These are phyloP conservation scores for Amblyteles armatorius DNA, from an alignment of 2,888 invertebrate species.

Conservation along the genomic window DNA sequence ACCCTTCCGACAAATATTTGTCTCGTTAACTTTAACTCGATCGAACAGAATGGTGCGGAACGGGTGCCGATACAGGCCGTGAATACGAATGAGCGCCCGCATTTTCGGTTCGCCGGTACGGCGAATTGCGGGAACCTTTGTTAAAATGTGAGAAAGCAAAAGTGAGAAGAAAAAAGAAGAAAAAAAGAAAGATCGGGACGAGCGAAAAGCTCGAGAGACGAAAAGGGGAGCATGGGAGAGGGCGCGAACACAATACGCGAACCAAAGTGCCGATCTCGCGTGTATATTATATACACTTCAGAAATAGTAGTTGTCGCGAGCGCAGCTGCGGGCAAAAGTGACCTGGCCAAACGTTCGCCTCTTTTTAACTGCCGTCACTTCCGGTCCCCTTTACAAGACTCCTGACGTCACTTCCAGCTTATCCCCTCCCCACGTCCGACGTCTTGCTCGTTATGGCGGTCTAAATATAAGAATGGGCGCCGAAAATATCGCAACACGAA, in stretches of 20 bases:
- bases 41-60: neutral
- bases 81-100: neutral
- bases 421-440: conserved; percentile 11
- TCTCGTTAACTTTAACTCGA: neutral
- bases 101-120: neutral
- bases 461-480: conserved; percentile 44
- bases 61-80: neutral
- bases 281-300: conserved; percentile 55
- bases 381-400: conserved; percentile 71
- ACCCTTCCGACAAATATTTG: neutral
- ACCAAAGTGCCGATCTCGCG: conserved; percentile 18
- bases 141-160: neutral
- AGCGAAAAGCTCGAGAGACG: neutral
- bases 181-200: neutral
- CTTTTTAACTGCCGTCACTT: conserved; percentile 76
- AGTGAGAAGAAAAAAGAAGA: neutral
- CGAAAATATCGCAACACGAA: conserved; percentile 18
- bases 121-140: neutral
- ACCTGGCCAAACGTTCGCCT: conserved; percentile 56
- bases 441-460: conserved; percentile 15
- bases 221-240: neutral
- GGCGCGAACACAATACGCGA: conserved; percentile 6
- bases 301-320: conserved; percentile 73
- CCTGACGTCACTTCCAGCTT: conserved; percentile 72
- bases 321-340: conserved; percentile 73